phyloP scores from a whole-genome alignment of 2,888 invertebrate species.

The Scaptomyza parva region DNA sequence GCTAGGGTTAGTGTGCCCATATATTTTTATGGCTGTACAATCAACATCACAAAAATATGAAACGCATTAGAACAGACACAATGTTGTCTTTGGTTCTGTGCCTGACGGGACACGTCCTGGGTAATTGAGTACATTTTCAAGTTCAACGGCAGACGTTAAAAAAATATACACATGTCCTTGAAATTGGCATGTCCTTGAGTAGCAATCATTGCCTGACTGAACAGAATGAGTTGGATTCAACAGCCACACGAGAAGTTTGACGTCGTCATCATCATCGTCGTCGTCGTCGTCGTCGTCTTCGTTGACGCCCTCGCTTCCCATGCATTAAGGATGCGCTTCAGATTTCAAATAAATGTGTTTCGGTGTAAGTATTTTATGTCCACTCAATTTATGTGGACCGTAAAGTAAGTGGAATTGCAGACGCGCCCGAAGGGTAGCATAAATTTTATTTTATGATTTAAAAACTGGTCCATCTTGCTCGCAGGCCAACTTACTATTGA shows the following conservation, averaged over 20 bases:
- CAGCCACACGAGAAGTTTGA: slow-evolving; percentile 11
- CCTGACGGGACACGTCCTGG: slow-evolving; percentile 54
- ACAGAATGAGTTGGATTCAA: slow-evolving; percentile 30
- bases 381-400: slow-evolving; percentile 66
- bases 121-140: slow-evolving; percentile 47
- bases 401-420: slow-evolving; percentile 63
- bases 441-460: slow-evolving; percentile 73
- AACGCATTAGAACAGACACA: slow-evolving; percentile 57
- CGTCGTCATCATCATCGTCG: too few species aligned
- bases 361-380: slow-evolving; percentile 63
- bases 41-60: slow-evolving; percentile 55
- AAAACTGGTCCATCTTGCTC: slow-evolving; percentile 43
- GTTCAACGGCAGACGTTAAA: slow-evolving; percentile 26
- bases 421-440: slow-evolving; percentile 40
- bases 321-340: slow-evolving; percentile 47
- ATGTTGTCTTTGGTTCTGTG: slow-evolving; percentile 35
- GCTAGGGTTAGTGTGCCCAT: slow-evolving; percentile 40
- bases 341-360: slow-evolving; percentile 64
- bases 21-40: slow-evolving; percentile 47
- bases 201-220: slow-evolving; percentile 8
- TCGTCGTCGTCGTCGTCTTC: too few species aligned
- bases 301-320: not conserved
- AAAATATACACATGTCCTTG: slow-evolving; percentile 32
- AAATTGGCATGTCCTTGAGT: slow-evolving; percentile 33
- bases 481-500: slow-evolving; percentile 28